Evolutionary conservation across 2,797 vertebrate genomes (phyloP), one percentile per base, ranked within the genome.

Genomic region (Mastacembelus armatus): DNA sequence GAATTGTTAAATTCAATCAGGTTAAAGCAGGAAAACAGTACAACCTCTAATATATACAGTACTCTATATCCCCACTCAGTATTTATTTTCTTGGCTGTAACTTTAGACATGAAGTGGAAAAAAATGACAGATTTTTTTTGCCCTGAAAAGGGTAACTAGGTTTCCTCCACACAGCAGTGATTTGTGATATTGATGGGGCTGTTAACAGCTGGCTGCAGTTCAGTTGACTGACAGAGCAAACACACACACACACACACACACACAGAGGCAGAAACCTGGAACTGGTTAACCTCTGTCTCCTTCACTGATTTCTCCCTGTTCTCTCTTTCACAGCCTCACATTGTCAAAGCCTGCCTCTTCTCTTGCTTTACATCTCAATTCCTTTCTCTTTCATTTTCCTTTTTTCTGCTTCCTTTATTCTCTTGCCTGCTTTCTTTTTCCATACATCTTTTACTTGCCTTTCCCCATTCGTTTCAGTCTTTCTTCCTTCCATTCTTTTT

Each of bases 281-380:
- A 73, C 76, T 78, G 66, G 71, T 91, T 89, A 90, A 90, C 85
- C 85, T 84, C 61, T 72, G 55, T 60, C 54, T 69, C 79, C 16
- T 21, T 75, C 66, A 47, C 49, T 69, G 55, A 84, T 75, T 76
- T 76, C 60, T 77, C 22, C 35, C 32, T 18, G 4, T 38, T 65
- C 52, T 52, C 35, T 44, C 48, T 83, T 93, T 94, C 72, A 92
- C 94, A 84, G 91, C 79, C 78, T 59, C 36, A 19, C 24, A 65
- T 42, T 57, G 52, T 56, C 14, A 50, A 26, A 79, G 59, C 60
- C 52, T 11, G 4, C 59, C 51, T 67, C 68, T 88, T 91, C 94
- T 89, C 69, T 95, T 93, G 77, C 91, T 90, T 86, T 45, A 35
- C 67, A 27, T 80, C 52, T 52, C 66, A 92, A 52, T 93, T 92